Evolutionary conservation across 1,140 invertebrate genomes (phyloP), one percentile per base, ranked within the genome.

Genomic region (Polypedilum pembai): DNA sequence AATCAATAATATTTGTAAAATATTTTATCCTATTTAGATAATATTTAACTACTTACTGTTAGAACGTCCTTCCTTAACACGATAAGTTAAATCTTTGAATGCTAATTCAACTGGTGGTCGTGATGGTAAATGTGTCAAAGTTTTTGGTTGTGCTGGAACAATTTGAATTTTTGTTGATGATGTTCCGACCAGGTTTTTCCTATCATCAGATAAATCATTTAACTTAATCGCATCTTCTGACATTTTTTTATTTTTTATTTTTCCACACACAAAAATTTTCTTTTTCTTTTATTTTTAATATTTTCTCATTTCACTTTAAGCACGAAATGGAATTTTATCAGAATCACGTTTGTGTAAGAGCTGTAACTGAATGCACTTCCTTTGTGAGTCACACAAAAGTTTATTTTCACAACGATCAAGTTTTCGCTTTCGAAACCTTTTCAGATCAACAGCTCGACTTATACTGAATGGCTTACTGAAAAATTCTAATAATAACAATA

Each of bases 21-120:
- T 33, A 4, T n/a, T n/a, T 41, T 33, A n/a, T 7, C 17, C 18
- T 41, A 2, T 33, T 17, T 33, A 63, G 15, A 41, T 40, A 75
- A 74, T n/a, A 17, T 7, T 24, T 24, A 45, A 40, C 41, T 81
- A 92, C 91, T 93, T 81, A 93, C 92, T 89, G 82, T 86, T 91
- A 80, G 88, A 90, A 76, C 88, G 87, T 76, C 91, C 91, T 79
- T 93, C 92, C 78, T 88, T 87, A n/a, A 96, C 93, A 75, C 87
- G 91, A 82, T 95, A 96, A 0, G 87, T 89, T 74, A 96, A 84
- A 79, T 95, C 89, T 17, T 88, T 88, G 82, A 95, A 96, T 74
- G 91, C 92, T 80, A 96, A 85, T 80, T 95, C 93, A 76, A 96
- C 92, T 73, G 93, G 90, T 63, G 91, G 92, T 78, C 93, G 87